Base-by-base conservation (phyloP, 2,888 invertebrate species). In the Heliconius ismenius region DNA sequence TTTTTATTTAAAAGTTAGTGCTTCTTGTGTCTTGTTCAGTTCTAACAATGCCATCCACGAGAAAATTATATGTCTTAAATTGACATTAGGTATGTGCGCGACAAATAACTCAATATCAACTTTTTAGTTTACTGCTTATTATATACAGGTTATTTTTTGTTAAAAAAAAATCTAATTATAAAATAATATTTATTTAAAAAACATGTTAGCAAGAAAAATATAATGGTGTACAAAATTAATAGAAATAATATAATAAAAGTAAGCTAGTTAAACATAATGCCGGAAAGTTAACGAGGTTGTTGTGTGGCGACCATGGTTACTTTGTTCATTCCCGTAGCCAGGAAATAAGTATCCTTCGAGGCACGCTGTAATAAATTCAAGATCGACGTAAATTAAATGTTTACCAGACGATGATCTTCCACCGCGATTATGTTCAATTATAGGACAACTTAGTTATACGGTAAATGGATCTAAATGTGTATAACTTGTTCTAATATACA, bases 211-310 rank as follows among this genome's bases (percentile, higher is more conserved):
- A 60, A 74, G 72, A 60, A 54, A 76, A 36, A 58, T 69, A 69
- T 77, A 75, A 72, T 73, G 68, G 54, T 73, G 68, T 76, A 73
- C 73, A 85, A 88, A 86, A 87, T 85, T 84, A 84, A 84, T 86
- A 88, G 86, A 87, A 86, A 84, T 49, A 7, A 49, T 49, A 49
- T 49, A 7, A 49, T 87, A 86, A 90, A 90, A 89, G 88, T 87
- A 88, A 85, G 86, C 85, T 83, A 32, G 32, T 32, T 90, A 89
- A 90, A 89, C 86, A 91, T 89, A 86, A 87, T 89, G 89, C 86
- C 82, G 89, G 86, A 83, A 87, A 89, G 85, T 87, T 90, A 90
- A 90, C 90, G 87, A 91, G 87, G 84, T 87, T 84, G 88, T 88
- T 87, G 84, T 84, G 83, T 83, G 81, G 83, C 84, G 85, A 85